Evolutionary conservation across 2,113 vertebrate genomes (phyloP), one percentile per base, ranked within the genome.

Genomic region (Sclerurus mexicanus): DNA sequence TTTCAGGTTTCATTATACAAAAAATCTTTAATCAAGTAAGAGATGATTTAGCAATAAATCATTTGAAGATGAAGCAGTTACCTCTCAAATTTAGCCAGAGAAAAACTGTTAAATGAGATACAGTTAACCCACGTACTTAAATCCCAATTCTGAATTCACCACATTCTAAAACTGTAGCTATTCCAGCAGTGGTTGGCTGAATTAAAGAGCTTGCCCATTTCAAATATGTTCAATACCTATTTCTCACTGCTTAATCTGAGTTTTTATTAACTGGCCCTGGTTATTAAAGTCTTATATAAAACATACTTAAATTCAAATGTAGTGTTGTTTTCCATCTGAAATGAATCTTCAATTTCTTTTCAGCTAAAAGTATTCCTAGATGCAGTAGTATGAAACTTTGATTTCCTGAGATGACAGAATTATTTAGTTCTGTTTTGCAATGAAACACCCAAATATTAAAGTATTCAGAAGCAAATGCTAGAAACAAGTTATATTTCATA

Each of bases 391-490:
- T 28, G 63, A 83, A 96, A 50, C 39, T 85, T 91, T 35, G 28
- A 84, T 94, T 94, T 90, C 50, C n/a, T 68, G 19, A 93, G 35
- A 89, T 46, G 52, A 76, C 63, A 83, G 66, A 93, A 73, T 83
- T 73, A 90, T 86, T 93, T 90, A 46, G 46, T 74, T 92, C 30
- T 30, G 50, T 80, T 94, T 77, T 71, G 20, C 23, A 92, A 59
- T 71, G 47, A 84, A 89, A 74, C 13, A 3, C 69, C 33, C 40
- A 77, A 93, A 78, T 78, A 80, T 18, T 77, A 69, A 88, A 93
- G 24, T 17, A 62, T 28, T 80, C 30, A 31, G n/a, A 83, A 85
- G 22, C 6, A 93, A 66, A 86, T 69, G 12, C 16, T 92, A 40
- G 72, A 91, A 89, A 40, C 19, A 85, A 79, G 19, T 44, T 83